A percentile compares a stretch with the other conserved stretches of the same genome.
Evolutionary conservation across 2,797 vertebrate genomes (phyloP).

Genomic region (Graptemys geographica): DNA sequence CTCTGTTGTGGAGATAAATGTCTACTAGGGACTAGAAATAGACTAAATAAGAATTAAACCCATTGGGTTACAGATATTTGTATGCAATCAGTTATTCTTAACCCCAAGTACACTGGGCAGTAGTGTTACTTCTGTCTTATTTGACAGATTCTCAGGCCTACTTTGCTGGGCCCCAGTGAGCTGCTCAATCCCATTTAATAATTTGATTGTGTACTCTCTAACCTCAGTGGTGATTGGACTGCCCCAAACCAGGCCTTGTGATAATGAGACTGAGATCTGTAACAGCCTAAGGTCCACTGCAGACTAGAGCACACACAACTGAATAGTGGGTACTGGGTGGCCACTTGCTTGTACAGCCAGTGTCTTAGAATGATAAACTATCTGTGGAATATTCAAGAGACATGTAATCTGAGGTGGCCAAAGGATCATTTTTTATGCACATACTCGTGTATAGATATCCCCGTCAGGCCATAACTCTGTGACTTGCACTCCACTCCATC

Average conservation of each 20-base stretch:
- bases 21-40: neutral
- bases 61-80: neutral
- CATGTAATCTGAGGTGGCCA: neutral
- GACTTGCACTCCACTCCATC: neutral
- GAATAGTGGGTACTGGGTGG: neutral
- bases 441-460: neutral
- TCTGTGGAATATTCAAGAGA: neutral
- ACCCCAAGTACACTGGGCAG: neutral
- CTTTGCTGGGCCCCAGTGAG: neutral
- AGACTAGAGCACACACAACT: neutral
- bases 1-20: neutral
- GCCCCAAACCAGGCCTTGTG: neutral
- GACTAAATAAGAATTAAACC: neutral
- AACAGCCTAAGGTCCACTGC: neutral
- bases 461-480: neutral
- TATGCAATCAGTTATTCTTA: neutral
- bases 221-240: neutral
- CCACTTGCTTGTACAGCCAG: neutral
- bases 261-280: neutral
- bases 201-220: neutral
- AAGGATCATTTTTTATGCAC: fast-evolving
- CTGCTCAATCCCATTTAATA: neutral
- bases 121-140: neutral
- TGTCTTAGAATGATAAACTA: neutral
- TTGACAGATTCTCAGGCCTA: neutral